These are phyloP conservation scores for Drosophila sucinea DNA, from an alignment of 1,140 invertebrate species.

Conservation along the genomic window DNA sequence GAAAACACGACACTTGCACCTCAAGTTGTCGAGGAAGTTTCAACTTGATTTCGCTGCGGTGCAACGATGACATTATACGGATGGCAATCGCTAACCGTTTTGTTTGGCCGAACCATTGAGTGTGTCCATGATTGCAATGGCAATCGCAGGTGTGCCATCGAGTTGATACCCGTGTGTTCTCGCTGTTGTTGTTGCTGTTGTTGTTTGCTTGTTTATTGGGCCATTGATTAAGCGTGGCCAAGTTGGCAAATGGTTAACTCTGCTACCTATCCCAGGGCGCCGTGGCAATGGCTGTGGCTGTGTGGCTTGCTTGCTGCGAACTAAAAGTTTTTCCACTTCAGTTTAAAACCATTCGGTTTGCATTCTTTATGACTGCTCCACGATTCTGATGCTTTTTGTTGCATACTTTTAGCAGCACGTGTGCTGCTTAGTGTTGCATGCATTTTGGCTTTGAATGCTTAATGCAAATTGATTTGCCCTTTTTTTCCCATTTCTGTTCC, in stretches of 20 bases:
- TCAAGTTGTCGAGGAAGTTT: constrained; percentile 75
- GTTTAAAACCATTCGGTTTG: constrained; percentile 59
- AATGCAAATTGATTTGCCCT: constrained; percentile 69
- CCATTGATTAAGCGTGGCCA: constrained; percentile 77
- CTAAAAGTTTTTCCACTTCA: constrained; percentile 52
- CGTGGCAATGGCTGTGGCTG: not conserved
- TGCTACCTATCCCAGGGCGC: constrained; percentile 22
- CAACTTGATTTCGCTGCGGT: constrained; percentile 68
- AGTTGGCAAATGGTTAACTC: constrained; percentile 31
- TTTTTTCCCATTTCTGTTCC: constrained; percentile 23
- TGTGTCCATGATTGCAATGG: constrained; percentile 68
- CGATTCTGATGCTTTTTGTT: constrained; percentile 16
- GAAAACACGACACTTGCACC: constrained; percentile 79
- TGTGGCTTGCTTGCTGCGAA: constrained; percentile 17
- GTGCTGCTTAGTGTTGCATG: constrained; percentile 34
- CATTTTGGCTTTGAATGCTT: constrained; percentile 44
- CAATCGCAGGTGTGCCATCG: constrained; percentile 34
- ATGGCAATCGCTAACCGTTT: constrained; percentile 73
- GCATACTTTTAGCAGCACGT: constrained; percentile 3
- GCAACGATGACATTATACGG: constrained; percentile 58
- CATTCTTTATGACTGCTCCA: constrained; percentile 56
- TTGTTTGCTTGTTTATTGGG: constrained; percentile 64
- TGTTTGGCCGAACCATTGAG: constrained; percentile 54
- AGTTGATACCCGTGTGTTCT: constrained; percentile 13
- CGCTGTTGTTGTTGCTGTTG: constrained; percentile 30